phyloP scores from a whole-genome alignment of 2,888 invertebrate species.

The Nipponacmea schrenckii region DNA sequence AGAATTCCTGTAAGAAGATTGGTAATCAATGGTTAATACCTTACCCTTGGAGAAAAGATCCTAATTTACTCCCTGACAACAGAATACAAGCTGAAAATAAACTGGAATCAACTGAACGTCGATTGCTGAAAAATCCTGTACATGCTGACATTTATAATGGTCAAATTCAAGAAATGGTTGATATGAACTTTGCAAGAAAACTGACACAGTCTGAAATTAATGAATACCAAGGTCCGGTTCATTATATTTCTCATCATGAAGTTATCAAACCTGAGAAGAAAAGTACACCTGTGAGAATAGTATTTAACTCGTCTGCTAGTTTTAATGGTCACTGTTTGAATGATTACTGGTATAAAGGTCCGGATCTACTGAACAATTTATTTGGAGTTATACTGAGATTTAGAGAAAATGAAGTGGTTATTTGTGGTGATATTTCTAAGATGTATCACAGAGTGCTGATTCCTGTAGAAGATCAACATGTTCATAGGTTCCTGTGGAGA shows the following conservation, averaged over 20 bases:
- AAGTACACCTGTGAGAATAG: no score
- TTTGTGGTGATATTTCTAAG: conserved; percentile 13
- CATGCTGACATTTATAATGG: conserved; percentile 7
- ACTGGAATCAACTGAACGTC: conserved; percentile 15
- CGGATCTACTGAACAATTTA: conserved; percentile 3
- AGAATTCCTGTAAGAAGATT: neutral
- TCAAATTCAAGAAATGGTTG: conserved; percentile 1
- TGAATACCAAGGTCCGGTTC: conserved; percentile 10
- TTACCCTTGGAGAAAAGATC: neutral
- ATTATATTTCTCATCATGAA: no score
- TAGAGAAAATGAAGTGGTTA: neutral
- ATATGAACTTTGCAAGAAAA: neutral
- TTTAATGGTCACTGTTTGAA: no score
- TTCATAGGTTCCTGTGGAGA: conserved; percentile 22
- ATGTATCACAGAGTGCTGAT: conserved; percentile 21
- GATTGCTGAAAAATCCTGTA: neutral
- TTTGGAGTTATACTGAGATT: conserved; percentile 4
- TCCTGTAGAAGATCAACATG: conserved; percentile 12
- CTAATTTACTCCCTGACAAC: neutral
- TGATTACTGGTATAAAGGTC: no score
- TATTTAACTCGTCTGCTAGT: no score
- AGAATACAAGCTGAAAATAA: neutral
- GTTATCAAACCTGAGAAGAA: no score
- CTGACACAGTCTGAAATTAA: neutral
- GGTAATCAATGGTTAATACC: conserved; percentile 1